Evolutionary conservation across 2,888 invertebrate species (phyloP).

Genomic region (Volucella inflata): DNA sequence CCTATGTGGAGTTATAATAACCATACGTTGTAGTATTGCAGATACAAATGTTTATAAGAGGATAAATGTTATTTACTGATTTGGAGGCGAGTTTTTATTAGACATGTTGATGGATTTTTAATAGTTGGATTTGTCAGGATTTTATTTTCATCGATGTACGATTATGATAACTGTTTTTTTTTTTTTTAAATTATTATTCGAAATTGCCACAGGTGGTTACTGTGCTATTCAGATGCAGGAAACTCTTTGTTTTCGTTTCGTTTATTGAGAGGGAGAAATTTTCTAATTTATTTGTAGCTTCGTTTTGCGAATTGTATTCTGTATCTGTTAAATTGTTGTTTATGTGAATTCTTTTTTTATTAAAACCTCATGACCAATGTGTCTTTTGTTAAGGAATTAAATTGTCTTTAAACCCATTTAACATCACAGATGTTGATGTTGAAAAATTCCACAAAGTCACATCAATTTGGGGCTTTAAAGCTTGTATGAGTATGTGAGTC

Average conservation of each 20-base stretch:
- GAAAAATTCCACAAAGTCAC: too few species aligned
- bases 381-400: neutral
- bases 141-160: slow-evolving; percentile 1
- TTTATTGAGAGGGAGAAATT: slow-evolving; percentile 7
- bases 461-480: too few species aligned
- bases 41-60: neutral
- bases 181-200: too few species aligned
- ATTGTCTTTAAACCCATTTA: too few species aligned
- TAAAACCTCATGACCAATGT: slow-evolving; percentile 22
- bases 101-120: slow-evolving; percentile 51
- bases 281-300: slow-evolving; percentile 53
- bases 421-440: too few species aligned
- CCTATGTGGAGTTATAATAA: slow-evolving; percentile 17
- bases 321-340: slow-evolving; percentile 41
- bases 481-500: too few species aligned
- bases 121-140: slow-evolving; percentile 28
- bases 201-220: slow-evolving; percentile 2
- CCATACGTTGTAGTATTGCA: neutral
- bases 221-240: neutral
- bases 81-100: slow-evolving; percentile 52
- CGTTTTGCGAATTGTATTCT: slow-evolving; percentile 45
- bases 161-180: neutral
- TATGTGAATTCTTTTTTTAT: slow-evolving; percentile 25
- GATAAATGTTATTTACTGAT: slow-evolving; percentile 21
- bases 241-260: neutral